Evolutionary conservation across 1,140 invertebrate genomes (phyloP).

Genomic region (Drosophila leontia): DNA sequence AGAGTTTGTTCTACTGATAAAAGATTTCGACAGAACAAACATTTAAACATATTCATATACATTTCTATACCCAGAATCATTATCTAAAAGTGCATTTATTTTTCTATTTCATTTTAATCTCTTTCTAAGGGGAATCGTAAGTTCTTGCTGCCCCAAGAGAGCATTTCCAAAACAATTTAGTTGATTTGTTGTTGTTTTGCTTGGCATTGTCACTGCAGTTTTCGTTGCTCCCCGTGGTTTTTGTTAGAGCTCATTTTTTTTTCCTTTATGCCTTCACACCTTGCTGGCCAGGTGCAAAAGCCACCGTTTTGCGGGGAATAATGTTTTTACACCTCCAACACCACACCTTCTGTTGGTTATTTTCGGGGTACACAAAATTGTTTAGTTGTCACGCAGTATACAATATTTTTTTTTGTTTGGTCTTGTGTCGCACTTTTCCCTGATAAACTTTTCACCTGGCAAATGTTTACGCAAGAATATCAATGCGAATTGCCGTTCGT

Average conservation of each 20-base stretch:
- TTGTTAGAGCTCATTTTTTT: slow-evolving; percentile 14
- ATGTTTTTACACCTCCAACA: slow-evolving; percentile 7
- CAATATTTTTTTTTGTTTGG: slow-evolving; percentile 15
- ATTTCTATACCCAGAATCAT: not conserved
- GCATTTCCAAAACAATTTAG: slow-evolving; percentile 16
- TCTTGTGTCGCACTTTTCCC: slow-evolving; percentile 6
- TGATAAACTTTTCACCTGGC: slow-evolving; percentile 32
- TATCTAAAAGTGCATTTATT: not conserved
- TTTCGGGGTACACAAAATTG: slow-evolving; percentile 68
- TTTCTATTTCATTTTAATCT: not conserved
- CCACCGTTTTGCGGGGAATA: slow-evolving; percentile 13
- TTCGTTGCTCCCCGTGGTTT: slow-evolving; percentile 8
- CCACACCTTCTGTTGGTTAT: slow-evolving; percentile 66
- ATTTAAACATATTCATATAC: not conserved
- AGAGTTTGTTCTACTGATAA: not conserved
- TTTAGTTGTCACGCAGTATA: slow-evolving; percentile 49
- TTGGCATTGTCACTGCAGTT: slow-evolving; percentile 25
- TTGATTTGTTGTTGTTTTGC: slow-evolving; percentile 41
- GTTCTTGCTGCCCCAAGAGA: not conserved
- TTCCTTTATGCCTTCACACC: slow-evolving; percentile 35
- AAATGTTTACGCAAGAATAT: slow-evolving; percentile 59
- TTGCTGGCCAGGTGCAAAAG: slow-evolving; percentile 30
- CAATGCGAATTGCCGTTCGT: slow-evolving; percentile 29
- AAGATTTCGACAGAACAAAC: not conserved
- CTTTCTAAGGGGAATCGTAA: not conserved